Evolutionary conservation across 2,797 vertebrate species (phyloP).

Genomic region (Catharus ustulatus): DNA sequence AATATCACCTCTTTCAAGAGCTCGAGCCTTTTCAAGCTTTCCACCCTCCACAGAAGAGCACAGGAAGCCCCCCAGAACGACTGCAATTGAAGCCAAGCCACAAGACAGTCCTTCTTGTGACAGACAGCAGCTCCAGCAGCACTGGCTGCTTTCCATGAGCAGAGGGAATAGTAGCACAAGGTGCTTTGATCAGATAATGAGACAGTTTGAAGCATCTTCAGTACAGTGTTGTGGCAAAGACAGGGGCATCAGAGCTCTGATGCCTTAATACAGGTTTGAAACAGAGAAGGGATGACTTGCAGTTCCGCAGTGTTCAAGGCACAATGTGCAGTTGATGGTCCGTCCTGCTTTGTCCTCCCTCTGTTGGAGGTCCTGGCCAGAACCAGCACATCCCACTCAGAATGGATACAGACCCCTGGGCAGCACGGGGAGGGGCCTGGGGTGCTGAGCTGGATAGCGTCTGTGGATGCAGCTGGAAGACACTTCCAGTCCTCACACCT

Average conservation of each 20-base stretch:
- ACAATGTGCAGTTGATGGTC: neutral
- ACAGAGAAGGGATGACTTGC: neutral
- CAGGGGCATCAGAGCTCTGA: neutral
- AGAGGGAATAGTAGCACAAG: neutral
- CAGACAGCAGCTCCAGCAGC: neutral
- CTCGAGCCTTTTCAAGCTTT: neutral
- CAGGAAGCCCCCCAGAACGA: neutral
- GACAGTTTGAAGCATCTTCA: neutral
- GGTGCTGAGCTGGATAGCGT: neutral
- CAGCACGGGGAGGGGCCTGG: rapidly evolving
- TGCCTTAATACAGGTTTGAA: neutral
- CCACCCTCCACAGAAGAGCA: neutral
- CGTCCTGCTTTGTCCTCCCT: neutral
- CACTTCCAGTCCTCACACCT: neutral
- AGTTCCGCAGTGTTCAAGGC: neutral
- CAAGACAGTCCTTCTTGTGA: neutral
- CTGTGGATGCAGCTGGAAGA: neutral
- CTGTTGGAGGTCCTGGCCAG: neutral
- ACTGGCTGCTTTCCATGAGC: neutral
- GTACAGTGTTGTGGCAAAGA: neutral
- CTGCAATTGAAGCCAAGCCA: neutral
- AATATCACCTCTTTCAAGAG: neutral
- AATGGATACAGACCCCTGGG: rapidly evolving
- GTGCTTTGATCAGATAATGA: neutral
- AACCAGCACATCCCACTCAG: neutral